These are phyloP conservation scores for Luperina testacea DNA, from an alignment of 2,888 invertebrate genomes.

Conservation along the genomic window DNA sequence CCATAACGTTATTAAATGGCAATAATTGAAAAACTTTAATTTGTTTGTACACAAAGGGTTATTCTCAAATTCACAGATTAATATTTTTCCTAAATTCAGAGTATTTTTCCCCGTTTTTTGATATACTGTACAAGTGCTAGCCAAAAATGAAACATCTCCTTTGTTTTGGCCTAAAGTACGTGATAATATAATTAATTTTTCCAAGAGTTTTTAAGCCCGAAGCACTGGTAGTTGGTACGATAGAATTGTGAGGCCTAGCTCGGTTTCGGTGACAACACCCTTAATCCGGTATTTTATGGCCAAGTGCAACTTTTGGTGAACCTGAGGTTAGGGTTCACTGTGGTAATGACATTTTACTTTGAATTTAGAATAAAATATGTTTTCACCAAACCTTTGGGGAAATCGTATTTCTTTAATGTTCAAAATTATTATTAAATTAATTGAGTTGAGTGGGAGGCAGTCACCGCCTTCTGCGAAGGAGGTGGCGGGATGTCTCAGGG, in stretches of 20 bases:
- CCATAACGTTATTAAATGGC: too few relatives aligned
- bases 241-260: constrained; percentile 73
- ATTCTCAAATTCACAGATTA: too few relatives aligned
- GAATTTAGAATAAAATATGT: background rate
- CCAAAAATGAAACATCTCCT: too few relatives aligned
- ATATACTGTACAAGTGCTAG: too few relatives aligned
- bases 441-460: too few relatives aligned
- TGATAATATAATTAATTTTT: constrained; percentile 65
- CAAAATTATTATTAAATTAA: too few relatives aligned
- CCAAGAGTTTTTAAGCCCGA: constrained; percentile 55
- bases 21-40: too few relatives aligned
- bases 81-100: too few relatives aligned
- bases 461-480: too few relatives aligned
- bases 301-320: constrained; percentile 57
- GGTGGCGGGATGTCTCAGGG: too few relatives aligned
- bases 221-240: constrained; percentile 60
- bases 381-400: background rate
- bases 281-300: constrained; percentile 76
- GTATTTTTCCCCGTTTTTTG: too few relatives aligned
- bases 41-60: too few relatives aligned
- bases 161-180: constrained; percentile 56
- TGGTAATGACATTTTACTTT: constrained; percentile 6
- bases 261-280: constrained; percentile 73
- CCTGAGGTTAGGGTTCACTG: constrained; percentile 2
- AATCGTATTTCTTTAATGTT: background rate